Percentiles rank a stretch among this genome's conserved stretches.
These are phyloP conservation scores for Gymnocypris eckloni DNA, from an alignment of 2,797 vertebrate species.

Conservation along the genomic window DNA sequence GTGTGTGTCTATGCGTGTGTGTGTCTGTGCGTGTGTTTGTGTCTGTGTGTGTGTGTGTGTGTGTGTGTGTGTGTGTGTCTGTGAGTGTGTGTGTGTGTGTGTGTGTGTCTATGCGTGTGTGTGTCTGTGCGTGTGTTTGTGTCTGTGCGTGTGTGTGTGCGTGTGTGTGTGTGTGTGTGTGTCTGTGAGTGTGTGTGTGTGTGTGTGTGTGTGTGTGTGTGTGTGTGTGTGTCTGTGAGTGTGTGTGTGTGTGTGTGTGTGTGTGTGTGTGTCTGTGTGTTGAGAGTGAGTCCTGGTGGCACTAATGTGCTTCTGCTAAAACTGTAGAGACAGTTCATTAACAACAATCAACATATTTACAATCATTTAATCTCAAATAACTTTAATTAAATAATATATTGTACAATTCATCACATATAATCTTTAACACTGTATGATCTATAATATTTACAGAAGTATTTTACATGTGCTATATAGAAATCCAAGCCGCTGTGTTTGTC, in stretches of 20 bases:
- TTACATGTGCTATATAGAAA: background rate
- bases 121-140: too few species aligned
- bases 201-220: too few species aligned
- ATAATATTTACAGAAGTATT: conserved; percentile 28
- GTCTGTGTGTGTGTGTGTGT: background rate
- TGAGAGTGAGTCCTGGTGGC: background rate
- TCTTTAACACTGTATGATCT: background rate
- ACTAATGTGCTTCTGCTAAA: background rate
- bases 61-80: too few species aligned
- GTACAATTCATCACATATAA: background rate
- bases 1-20: too few species aligned
- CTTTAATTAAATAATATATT: conserved; percentile 29
- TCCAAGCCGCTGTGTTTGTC: background rate
- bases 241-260: conserved; percentile 20
- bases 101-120: too few species aligned
- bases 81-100: background rate
- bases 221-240: background rate
- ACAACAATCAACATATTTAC: background rate
- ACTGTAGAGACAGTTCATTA: background rate
- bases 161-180: too few species aligned
- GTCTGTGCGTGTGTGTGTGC: too few species aligned
- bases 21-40: too few species aligned
- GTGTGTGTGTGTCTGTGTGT: too few species aligned
- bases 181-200: too few species aligned
- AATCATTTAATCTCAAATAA: background rate